A percentile compares a stretch with the other conserved stretches of the same genome.
Evolutionary conservation across 2,888 invertebrate genomes (phyloP).

Genomic region (Eurois occulta): DNA sequence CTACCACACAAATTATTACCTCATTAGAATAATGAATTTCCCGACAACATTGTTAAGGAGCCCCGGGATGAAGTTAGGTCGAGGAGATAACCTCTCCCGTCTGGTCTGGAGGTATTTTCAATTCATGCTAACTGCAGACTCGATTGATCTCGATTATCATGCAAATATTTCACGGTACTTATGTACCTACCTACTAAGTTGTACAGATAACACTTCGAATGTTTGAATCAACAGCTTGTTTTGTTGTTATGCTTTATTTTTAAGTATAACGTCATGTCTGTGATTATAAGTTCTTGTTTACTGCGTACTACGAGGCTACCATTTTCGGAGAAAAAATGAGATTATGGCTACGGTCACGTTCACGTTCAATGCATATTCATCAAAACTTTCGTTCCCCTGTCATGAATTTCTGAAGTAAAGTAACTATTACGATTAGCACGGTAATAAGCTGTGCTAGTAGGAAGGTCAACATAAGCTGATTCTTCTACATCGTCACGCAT

Average conservation of each 20-base stretch:
- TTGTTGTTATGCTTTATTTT: constrained; percentile 55
- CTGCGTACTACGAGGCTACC: constrained; percentile 17
- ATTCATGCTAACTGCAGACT: constrained; percentile 40
- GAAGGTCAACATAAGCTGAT: not conserved
- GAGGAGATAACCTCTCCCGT: constrained; percentile 60
- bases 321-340: constrained; percentile 24
- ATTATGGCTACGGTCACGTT: constrained; percentile 12
- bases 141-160: constrained; percentile 56
- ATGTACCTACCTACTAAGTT: constrained; percentile 14
- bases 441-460: too few relatives aligned
- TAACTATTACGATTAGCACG: too few relatives aligned
- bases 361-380: constrained; percentile 8
- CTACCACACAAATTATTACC: constrained; percentile 45
- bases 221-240: constrained; percentile 51
- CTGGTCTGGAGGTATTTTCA: constrained; percentile 44
- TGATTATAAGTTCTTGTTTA: constrained; percentile 20
- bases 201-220: constrained; percentile 53
- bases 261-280: constrained; percentile 37
- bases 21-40: constrained; percentile 59
- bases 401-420: not conserved
- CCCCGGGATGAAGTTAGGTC: constrained; percentile 50
- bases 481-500: not conserved
- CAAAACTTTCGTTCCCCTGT: not conserved
- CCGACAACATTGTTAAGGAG: constrained; percentile 45
- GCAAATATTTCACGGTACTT: constrained; percentile 53